These are phyloP conservation scores for Tenebrio molitor DNA, from an alignment of 1,140 invertebrate genomes.

Conservation along the genomic window DNA sequence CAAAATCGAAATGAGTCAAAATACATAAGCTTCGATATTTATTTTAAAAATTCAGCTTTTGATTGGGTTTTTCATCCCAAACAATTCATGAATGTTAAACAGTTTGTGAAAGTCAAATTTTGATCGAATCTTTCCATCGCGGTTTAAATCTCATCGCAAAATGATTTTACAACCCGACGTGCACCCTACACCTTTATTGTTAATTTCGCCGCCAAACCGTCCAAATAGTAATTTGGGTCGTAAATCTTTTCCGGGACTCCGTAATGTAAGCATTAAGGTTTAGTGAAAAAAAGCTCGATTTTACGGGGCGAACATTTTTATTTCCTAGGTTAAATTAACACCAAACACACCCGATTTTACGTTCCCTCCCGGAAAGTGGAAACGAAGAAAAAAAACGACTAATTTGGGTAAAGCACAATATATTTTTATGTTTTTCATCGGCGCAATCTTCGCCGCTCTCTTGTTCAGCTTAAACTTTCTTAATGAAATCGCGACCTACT, in stretches of 20 bases:
- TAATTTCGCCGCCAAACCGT: slow-evolving; percentile 27
- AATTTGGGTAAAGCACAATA: slow-evolving; percentile 27
- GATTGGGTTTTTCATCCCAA: no score
- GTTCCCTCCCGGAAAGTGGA: not conserved
- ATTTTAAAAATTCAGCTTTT: no score
- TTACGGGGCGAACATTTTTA: slow-evolving; percentile 21
- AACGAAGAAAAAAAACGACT: slow-evolving; percentile 6
- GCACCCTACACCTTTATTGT: slow-evolving; percentile 19
- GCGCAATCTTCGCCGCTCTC: slow-evolving; percentile 14
- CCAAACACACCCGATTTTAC: slow-evolving; percentile 6
- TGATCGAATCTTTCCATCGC: no score
- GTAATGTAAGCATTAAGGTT: slow-evolving; percentile 17
- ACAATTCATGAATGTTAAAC: no score
- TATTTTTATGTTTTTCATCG: slow-evolving; percentile 36
- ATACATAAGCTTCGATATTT: no score
- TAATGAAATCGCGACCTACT: slow-evolving; percentile 26
- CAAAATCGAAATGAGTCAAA: no score
- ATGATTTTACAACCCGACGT: slow-evolving; percentile 16
- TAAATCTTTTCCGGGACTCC: slow-evolving; percentile 26
- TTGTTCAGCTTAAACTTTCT: slow-evolving; percentile 17
- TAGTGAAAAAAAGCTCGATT: slow-evolving; percentile 25
- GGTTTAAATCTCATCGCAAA: not conserved
- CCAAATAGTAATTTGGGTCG: slow-evolving; percentile 18
- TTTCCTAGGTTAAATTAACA: slow-evolving; percentile 33
- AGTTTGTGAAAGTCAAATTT: no score